phyloP scores from a whole-genome alignment of 1,140 invertebrate genomes.

The Drusus annulatus region DNA sequence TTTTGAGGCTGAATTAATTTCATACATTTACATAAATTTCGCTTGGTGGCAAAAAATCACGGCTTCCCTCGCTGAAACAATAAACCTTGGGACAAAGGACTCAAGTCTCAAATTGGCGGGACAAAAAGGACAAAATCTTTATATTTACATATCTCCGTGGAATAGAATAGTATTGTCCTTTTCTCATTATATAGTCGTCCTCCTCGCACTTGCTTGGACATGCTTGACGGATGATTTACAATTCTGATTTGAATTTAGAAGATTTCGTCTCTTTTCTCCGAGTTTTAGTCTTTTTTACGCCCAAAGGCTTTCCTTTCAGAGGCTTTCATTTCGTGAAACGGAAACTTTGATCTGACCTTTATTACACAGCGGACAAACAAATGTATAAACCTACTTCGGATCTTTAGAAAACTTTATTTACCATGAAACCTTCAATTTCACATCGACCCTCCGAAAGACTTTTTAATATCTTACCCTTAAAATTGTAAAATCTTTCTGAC shows the following conservation, averaged over 20 bases:
- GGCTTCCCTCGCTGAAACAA: conserved; percentile 30
- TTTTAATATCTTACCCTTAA: conserved; percentile 9
- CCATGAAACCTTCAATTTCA: conserved; percentile 13
- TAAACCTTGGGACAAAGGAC: conserved; percentile 17
- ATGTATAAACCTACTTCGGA: conserved; percentile 8
- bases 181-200: conserved; percentile 39
- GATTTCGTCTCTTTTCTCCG: conserved; percentile 45
- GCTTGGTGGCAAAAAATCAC: conserved; percentile 42
- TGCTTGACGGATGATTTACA: conserved; percentile 58
- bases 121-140: conserved; percentile 48
- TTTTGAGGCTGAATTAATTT: conserved; percentile 58
- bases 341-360: conserved; percentile 42
- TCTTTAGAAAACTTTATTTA: conserved; percentile 18
- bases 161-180: conserved; percentile 49
- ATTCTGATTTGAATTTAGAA: conserved; percentile 59
- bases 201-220: conserved; percentile 29
- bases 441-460: conserved; percentile 10
- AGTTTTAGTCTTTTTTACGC: conserved; percentile 37
- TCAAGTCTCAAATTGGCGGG: conserved; percentile 47
- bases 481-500: background rate
- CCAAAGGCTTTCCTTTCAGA: conserved; percentile 40
- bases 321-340: conserved; percentile 37
- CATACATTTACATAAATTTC: conserved; percentile 55
- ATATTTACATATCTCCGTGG: conserved; percentile 56
- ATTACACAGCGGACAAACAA: conserved; percentile 32